Conservation (phyloP, 2,888 invertebrate genomes). For the Lithodes maja region DNA sequence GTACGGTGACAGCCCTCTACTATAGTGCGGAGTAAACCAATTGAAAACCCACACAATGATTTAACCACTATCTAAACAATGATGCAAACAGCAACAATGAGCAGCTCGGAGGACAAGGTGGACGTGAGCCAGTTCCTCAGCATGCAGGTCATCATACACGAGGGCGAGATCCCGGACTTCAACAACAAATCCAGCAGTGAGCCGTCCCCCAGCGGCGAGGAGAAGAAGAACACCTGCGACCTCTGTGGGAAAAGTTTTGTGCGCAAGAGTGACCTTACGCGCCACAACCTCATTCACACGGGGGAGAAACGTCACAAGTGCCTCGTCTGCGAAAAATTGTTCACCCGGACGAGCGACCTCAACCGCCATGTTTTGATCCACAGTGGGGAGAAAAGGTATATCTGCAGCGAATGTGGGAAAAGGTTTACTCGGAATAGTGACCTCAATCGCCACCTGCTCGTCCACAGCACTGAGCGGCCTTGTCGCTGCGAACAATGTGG, state of each 20-base stretch:
- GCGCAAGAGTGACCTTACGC: slow-evolving; percentile 46
- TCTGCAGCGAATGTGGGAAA: slow-evolving; percentile 42
- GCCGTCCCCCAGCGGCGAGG: not conserved
- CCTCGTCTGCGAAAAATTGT: slow-evolving; percentile 34
- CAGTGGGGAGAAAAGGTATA: slow-evolving; percentile 41
- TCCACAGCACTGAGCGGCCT: slow-evolving; percentile 23
- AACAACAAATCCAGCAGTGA: not conserved
- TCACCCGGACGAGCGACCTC: slow-evolving; percentile 47
- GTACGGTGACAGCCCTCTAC: no score
- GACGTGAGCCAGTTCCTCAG: slow-evolving; percentile 11
- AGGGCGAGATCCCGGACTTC: not conserved
- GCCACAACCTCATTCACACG: slow-evolving; percentile 39
- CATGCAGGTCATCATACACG: slow-evolving; percentile 5
- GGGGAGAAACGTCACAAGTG: slow-evolving; percentile 45
- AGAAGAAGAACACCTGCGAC: slow-evolving; percentile 38
- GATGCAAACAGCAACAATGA: not conserved
- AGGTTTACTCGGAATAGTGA: slow-evolving; percentile 45
- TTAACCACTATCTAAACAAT: no score
- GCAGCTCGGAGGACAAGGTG: not conserved
- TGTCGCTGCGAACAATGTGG: slow-evolving; percentile 44
- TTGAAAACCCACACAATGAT: no score
- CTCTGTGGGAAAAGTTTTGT: slow-evolving; percentile 41
- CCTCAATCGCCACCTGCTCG: slow-evolving; percentile 40
- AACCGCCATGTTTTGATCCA: slow-evolving; percentile 42
- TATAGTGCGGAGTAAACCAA: no score